These are phyloP conservation scores for Variabilichromis moorii DNA, from an alignment of 2,113 vertebrate genomes.

Conservation along the genomic window DNA sequence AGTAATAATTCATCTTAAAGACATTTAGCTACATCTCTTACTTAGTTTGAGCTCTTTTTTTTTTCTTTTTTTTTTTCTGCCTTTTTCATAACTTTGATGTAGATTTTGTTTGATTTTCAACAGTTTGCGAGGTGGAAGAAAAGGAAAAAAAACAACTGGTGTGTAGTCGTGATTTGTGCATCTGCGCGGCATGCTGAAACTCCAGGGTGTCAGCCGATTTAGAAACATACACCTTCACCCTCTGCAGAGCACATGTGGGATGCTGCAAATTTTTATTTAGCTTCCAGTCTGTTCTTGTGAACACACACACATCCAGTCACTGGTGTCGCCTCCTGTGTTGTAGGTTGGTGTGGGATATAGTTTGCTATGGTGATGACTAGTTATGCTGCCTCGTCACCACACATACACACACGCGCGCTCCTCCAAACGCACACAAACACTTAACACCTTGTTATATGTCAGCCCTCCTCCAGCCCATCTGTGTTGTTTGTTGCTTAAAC, in stretches of 20 bases:
- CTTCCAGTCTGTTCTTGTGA: constrained; percentile 24
- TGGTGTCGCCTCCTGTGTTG: constrained; percentile 48
- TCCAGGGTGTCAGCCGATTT: not conserved
- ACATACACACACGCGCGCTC: not conserved
- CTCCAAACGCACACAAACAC: not conserved
- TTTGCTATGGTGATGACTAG: constrained; percentile 44
- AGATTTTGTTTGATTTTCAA: not conserved
- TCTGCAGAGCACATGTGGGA: constrained; percentile 47
- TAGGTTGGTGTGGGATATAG: constrained; percentile 52
- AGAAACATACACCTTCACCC: constrained; percentile 32
- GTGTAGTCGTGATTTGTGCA: not conserved
- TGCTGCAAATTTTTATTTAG: constrained; percentile 51
- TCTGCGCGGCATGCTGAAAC: not conserved
- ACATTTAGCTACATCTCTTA: not conserved
- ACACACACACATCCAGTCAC: constrained; percentile 5
- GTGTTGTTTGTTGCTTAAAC: constrained; percentile 29
- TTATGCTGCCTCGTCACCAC: constrained; percentile 26
- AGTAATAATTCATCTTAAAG: not conserved
- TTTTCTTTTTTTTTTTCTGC: not conserved
- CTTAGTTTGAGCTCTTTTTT: not conserved
- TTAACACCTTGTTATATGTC: constrained; percentile 52
- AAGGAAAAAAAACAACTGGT: fast-evolving
- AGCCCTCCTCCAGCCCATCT: constrained; percentile 62
- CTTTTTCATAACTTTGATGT: fast-evolving
- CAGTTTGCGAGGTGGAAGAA: not conserved